A percentile compares a stretch with the other conserved stretches of the same genome.
These are phyloP conservation scores for Holotrichia oblita DNA, from an alignment of 1,140 invertebrate species.

Conservation along the genomic window DNA sequence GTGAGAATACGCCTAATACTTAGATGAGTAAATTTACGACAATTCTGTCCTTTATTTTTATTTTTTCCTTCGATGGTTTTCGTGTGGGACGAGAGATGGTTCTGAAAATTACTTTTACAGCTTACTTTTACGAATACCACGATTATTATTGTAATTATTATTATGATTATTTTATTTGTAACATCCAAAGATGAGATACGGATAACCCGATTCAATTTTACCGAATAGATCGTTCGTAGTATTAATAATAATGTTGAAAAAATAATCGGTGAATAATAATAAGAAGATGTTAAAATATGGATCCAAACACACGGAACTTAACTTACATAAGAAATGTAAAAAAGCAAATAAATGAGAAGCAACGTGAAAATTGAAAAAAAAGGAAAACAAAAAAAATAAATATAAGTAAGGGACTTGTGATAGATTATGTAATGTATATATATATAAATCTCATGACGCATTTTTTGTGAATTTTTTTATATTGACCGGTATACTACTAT, in stretches of 20 bases:
- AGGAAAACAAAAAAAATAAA: neutral
- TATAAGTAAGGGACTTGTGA: conserved; percentile 6
- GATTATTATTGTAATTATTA: neutral
- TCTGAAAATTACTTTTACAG: neutral
- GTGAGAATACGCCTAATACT: conserved; percentile 51
- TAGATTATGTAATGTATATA: conserved; percentile 11
- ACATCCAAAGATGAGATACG: too few relatives aligned
- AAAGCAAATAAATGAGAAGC: neutral
- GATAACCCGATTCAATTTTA: too few relatives aligned
- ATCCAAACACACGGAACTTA: too few relatives aligned
- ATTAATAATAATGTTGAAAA: too few relatives aligned
- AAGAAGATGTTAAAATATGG: too few relatives aligned
- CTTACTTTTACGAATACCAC: too few relatives aligned
- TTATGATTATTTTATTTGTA: neutral
- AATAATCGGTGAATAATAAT: too few relatives aligned
- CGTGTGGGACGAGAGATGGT: neutral
- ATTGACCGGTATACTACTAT: conserved; percentile 19
- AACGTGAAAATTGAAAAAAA: conserved; percentile 39
- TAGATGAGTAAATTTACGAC: conserved; percentile 39
- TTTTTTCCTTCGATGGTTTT: neutral
- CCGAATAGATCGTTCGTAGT: too few relatives aligned
- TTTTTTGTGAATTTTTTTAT: conserved; percentile 3
- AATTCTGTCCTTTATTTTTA: neutral
- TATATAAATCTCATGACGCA: neutral
- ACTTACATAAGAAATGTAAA: neutral